Base-by-base conservation (phyloP, 2,797 vertebrate species). In the Euphonia xanthogaster region DNA sequence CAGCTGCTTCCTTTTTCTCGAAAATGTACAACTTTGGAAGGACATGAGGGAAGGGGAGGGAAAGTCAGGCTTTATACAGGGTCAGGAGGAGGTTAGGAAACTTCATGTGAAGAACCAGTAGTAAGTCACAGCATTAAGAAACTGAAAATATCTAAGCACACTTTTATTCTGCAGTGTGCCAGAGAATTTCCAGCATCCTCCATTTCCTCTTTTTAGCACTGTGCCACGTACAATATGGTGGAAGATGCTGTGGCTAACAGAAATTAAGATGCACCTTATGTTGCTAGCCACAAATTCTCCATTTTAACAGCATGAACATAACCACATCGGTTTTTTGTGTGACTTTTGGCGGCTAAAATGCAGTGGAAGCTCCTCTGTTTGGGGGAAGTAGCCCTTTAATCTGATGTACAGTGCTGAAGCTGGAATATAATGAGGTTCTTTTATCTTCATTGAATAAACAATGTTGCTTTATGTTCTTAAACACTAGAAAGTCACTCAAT, bases 1-100 rank as follows among this genome's bases (percentile, higher is more conserved):
- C 47, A 88, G 24, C 39, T 86, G 62, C 74, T 96, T 97, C 90
- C 61, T 74, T 93, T 74, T 92, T 90, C 42, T 73, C 15, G 78
- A 65, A 45, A 39, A 28, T 57, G 24, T 83, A 31, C 17, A 33
- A 17, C 19, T 94, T 90, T 3, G 21, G n/a, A 71, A 83, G 23
- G 42, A 67, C 30, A 2, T 37, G 28, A 78, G 37, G 31, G 55
- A 82, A 66, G 57, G 30, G 20, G 55, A 73, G 35, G 44, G 61
- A 23, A 80, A 70, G 50, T 45, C 83, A 35, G 31, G 31, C 63
- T 89, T 82, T 83, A 14, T 67, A 28, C 1, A 45, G 44, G 28
- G 30, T 12, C 3, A 12, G 25, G 18, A 63, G 42, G 18, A 71
- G 61, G 24, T 89, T 68, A 55, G 27, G n/a, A 90, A 77, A 33